phyloP scores from a whole-genome alignment of 1,140 invertebrate genomes.

The Drosophila nannoptera region DNA sequence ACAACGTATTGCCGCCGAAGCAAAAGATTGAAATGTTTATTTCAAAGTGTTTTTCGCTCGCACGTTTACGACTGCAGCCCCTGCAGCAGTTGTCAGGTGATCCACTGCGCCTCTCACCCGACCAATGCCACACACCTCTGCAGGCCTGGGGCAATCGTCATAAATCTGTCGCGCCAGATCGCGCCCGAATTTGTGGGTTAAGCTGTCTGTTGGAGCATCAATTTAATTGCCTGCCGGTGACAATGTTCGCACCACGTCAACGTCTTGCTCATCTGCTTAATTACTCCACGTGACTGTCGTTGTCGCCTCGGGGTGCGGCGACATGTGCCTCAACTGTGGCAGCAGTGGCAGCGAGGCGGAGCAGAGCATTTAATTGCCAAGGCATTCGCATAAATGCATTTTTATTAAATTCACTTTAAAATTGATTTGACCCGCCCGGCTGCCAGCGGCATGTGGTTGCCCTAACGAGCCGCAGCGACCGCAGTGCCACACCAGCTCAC shows the following conservation, averaged over 20 bases:
- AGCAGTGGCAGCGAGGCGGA: conserved; percentile 3
- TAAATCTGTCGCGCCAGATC: conserved; percentile 63
- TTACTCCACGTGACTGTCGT: conserved; percentile 34
- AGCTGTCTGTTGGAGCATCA: conserved; percentile 49
- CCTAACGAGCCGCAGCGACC: conserved; percentile 36
- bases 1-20: conserved; percentile 58
- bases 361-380: conserved; percentile 65
- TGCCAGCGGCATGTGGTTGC: conserved; percentile 61
- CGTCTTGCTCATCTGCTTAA: conserved; percentile 71
- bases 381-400: conserved; percentile 63
- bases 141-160: conserved; percentile 44
- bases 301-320: neutral
- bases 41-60: conserved; percentile 60
- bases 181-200: conserved; percentile 37
- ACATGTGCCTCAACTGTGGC: conserved; percentile 28
- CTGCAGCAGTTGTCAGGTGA: conserved; percentile 62
- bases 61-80: conserved; percentile 25
- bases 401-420: conserved; percentile 75
- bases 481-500: conserved; percentile 1
- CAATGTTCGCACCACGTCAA: conserved; percentile 68
- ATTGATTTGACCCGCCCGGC: conserved; percentile 60
- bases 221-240: conserved; percentile 66
- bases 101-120: conserved; percentile 5
- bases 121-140: too few species aligned
- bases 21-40: conserved; percentile 75